Evolutionary conservation across 1,140 invertebrate species (phyloP).

Genomic region (Tetramorium parvispinum): DNA sequence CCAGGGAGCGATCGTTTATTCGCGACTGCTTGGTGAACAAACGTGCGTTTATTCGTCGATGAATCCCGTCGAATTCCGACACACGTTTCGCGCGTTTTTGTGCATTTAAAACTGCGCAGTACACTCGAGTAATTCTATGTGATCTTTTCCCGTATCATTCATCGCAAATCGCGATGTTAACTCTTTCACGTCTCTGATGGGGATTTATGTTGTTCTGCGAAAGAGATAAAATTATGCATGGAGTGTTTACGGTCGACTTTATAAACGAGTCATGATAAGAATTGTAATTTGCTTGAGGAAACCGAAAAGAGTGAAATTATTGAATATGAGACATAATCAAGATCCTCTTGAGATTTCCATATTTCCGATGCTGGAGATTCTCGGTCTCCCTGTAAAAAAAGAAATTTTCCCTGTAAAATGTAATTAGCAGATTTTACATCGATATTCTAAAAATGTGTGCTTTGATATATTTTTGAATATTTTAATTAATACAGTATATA

Average conservation of each 20-base stretch:
- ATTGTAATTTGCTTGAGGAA: background rate
- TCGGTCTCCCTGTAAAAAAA: too few relatives aligned
- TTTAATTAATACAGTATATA: background rate
- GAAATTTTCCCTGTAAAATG: background rate
- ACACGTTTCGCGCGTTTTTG: conserved; percentile 8
- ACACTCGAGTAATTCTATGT: conserved; percentile 11
- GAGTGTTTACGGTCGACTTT: background rate
- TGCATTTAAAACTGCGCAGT: background rate
- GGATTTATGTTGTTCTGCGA: conserved; percentile 15
- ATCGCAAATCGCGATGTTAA: conserved; percentile 12
- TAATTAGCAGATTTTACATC: background rate
- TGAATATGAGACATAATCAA: background rate
- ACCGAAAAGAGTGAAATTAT: conserved; percentile 7
- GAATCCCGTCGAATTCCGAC: conserved; percentile 20
- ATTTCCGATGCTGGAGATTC: background rate
- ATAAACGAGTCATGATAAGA: background rate
- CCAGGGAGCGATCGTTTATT: conserved; percentile 25
- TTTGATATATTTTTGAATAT: background rate
- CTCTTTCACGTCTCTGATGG: conserved; percentile 2
- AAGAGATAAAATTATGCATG: background rate
- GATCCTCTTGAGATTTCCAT: background rate
- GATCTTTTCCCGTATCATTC: conserved; percentile 7
- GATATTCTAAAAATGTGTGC: background rate
- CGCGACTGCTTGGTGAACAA: background rate
- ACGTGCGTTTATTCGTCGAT: background rate